A percentile compares a stretch with the other conserved stretches of the same genome.
phyloP scores from a whole-genome alignment of 2,888 invertebrate species.

The Dendrolimus houi region DNA sequence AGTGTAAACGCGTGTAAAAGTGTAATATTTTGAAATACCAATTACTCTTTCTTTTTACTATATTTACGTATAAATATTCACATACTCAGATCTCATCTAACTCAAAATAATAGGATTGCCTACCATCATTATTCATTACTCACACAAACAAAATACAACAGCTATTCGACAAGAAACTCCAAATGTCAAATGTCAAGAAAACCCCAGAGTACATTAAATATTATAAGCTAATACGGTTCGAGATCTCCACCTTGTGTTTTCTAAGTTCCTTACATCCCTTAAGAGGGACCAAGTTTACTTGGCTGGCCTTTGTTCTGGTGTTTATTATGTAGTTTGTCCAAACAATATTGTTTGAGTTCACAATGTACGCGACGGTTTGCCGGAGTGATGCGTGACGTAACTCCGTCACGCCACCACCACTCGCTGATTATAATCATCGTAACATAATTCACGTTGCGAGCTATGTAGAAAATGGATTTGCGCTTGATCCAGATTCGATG shows the following conservation, averaged over 20 bases:
- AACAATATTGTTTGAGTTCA: background rate
- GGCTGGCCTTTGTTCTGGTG: background rate
- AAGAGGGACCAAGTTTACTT: background rate
- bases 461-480: conserved; percentile 35
- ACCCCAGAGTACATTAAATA: background rate
- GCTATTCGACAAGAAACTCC: background rate
- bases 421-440: conserved; percentile 49
- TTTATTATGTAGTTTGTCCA: background rate
- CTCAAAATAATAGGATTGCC: too few relatives aligned
- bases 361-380: background rate
- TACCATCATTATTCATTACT: too few relatives aligned
- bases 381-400: conserved; percentile 42
- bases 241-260: background rate
- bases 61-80: too few relatives aligned
- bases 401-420: conserved; percentile 29
- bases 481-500: conserved; percentile 19
- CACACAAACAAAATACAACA: too few relatives aligned
- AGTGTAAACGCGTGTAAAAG: too few relatives aligned
- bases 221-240: background rate
- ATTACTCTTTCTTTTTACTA: too few relatives aligned
- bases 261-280: background rate
- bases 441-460: conserved; percentile 43
- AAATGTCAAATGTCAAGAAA: background rate
- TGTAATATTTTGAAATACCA: too few relatives aligned
- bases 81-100: too few relatives aligned